phyloP scores from a whole-genome alignment of 2,797 vertebrate species.

The Coregonus sp. region DNA sequence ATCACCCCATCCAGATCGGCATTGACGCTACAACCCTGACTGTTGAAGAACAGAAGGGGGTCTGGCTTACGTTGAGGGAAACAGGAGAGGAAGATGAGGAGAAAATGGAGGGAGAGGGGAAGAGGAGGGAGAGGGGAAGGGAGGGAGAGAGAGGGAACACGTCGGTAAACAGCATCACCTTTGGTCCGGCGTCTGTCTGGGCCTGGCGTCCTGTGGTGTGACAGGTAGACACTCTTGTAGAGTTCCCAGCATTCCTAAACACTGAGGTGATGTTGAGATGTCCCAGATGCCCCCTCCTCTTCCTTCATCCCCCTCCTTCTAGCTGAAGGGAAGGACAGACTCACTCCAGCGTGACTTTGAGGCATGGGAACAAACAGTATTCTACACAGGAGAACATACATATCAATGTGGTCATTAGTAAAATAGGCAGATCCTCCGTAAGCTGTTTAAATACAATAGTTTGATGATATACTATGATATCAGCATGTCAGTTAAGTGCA shows the following conservation, averaged over 20 bases:
- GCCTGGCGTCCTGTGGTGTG: constrained; percentile 63
- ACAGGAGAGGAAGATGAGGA: constrained; percentile 21
- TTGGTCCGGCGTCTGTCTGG: constrained; percentile 72
- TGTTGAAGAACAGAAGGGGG: constrained; percentile 49
- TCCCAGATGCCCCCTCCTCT: constrained; percentile 55
- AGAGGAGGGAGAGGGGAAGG: constrained; percentile 41
- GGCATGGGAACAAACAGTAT: constrained; percentile 25
- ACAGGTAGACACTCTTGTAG: constrained; percentile 60
- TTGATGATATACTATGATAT: background rate
- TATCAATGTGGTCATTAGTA: constrained; percentile 7
- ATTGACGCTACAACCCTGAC: constrained; percentile 38
- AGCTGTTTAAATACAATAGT: background rate
- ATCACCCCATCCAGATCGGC: constrained; percentile 52
- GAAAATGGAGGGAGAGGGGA: constrained; percentile 28
- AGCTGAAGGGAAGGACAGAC: constrained; percentile 30
- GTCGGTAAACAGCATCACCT: constrained; percentile 75
- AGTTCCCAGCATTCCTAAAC: constrained; percentile 55
- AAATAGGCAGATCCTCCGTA: background rate
- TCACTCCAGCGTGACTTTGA: constrained; percentile 37
- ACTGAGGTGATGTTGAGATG: constrained; percentile 54
- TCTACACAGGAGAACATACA: background rate
- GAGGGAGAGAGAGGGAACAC: constrained; percentile 51
- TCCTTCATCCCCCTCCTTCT: background rate
- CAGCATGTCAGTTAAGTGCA: background rate
- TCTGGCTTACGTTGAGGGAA: constrained; percentile 34